A percentile compares a stretch with the other conserved stretches of the same genome.
Evolutionary conservation across 2,888 invertebrate genomes (phyloP).

Genomic region (Eurytoma adleriae): DNA sequence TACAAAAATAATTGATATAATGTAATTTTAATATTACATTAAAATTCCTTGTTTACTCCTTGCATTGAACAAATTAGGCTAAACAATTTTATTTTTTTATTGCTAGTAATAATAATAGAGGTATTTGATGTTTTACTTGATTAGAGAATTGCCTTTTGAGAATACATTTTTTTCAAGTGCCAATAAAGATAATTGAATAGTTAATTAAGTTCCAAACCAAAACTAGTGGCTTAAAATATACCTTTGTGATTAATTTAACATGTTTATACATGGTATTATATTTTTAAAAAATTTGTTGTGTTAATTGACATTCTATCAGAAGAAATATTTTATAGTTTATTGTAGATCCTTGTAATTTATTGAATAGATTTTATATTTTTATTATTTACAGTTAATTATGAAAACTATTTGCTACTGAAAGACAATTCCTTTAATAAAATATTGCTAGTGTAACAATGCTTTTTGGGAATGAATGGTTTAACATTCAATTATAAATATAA

Average conservation of each 20-base stretch:
- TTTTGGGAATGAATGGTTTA: too few species aligned
- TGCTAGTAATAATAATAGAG: background rate
- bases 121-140: too few species aligned
- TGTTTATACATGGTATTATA: background rate
- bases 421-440: too few species aligned
- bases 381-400: too few species aligned
- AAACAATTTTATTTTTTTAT: background rate
- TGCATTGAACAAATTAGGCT: background rate
- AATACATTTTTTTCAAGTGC: slow-evolving; percentile 22
- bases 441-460: too few species aligned
- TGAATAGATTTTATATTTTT: background rate
- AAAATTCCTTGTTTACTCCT: background rate
- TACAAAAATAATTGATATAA: too few species aligned
- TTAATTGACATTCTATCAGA: slow-evolving; percentile 3
- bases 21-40: too few species aligned
- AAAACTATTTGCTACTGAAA: too few species aligned
- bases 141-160: too few species aligned
- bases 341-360: background rate
- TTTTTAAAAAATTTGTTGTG: background rate
- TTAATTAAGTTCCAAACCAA: background rate
- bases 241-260: slow-evolving; percentile 19
- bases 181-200: background rate
- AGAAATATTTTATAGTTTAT: background rate
- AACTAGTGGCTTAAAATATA: background rate
- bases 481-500: too few species aligned